These are phyloP conservation scores for Omphaloscelis lunosa DNA, from an alignment of 2,888 invertebrate genomes.

Conservation along the genomic window DNA sequence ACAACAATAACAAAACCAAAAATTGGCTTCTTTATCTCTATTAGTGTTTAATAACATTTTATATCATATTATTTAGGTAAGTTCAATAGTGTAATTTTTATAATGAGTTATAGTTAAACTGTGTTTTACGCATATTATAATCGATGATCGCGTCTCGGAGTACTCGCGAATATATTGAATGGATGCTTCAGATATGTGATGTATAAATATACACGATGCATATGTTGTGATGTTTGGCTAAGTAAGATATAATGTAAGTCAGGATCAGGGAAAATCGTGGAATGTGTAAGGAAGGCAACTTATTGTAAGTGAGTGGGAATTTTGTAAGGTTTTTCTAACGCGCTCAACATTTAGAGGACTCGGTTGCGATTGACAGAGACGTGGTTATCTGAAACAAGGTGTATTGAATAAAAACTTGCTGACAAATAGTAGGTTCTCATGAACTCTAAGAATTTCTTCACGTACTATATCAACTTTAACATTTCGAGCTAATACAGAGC, in stretches of 20 bases:
- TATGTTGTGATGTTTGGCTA: conserved; percentile 87
- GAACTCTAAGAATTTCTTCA: not conserved
- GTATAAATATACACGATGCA: conserved; percentile 73
- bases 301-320: conserved; percentile 68
- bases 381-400: not conserved
- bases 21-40: conserved; percentile 88
- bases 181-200: conserved; percentile 53
- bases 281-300: conserved; percentile 57
- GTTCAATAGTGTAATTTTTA: conserved; percentile 77
- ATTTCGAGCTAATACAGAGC: conserved; percentile 14
- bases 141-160: conserved; percentile 46
- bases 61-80: conserved; percentile 86
- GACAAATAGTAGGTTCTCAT: not conserved
- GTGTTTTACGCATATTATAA: conserved; percentile 67
- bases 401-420: not conserved
- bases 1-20: conserved; percentile 85
- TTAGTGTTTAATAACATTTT: conserved; percentile 84
- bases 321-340: conserved; percentile 78
- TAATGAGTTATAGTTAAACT: conserved; percentile 71
- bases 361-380: conserved; percentile 46
- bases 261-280: conserved; percentile 80
- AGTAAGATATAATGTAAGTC: conserved; percentile 87
- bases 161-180: conserved; percentile 37
- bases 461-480: not conserved
- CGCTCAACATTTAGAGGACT: conserved; percentile 58